phyloP scores from a whole-genome alignment of 1,140 invertebrate genomes.

The Hylaeus anthracinus region DNA sequence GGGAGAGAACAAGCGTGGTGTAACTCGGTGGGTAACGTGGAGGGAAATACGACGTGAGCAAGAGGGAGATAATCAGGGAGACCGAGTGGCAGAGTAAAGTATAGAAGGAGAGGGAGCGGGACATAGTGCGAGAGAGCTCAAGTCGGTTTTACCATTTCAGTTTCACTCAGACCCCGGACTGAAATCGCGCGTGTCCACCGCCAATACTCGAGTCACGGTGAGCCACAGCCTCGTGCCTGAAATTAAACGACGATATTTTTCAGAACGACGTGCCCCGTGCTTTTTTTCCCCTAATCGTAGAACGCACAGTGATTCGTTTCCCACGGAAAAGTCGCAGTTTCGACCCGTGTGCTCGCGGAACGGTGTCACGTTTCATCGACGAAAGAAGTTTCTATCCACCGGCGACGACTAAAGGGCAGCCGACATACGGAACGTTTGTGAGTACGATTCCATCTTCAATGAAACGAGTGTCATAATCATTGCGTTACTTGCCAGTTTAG shows the following conservation, averaged over 20 bases:
- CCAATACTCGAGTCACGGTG: conserved; percentile 19
- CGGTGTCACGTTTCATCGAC: conserved; percentile 32
- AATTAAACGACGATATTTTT: conserved; percentile 10
- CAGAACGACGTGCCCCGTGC: neutral
- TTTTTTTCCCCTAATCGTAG: neutral
- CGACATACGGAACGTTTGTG: conserved; percentile 19
- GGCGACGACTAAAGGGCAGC: conserved; percentile 22
- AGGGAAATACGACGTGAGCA: conserved; percentile 24
- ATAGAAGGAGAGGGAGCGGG: conserved; percentile 22
- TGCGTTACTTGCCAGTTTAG: too few species aligned
- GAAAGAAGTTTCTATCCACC: conserved; percentile 34
- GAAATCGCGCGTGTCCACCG: conserved; percentile 56
- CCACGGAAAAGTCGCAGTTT: conserved; percentile 1
- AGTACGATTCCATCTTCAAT: conserved; percentile 27
- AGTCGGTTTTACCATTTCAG: conserved; percentile 60
- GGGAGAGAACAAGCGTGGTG: neutral
- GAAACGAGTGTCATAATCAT: too few species aligned
- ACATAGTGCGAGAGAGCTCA: conserved; percentile 44
- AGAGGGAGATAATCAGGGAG: conserved; percentile 21
- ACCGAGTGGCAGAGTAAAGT: conserved; percentile 9
- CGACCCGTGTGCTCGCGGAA: neutral
- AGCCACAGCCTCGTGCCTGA: conserved; percentile 23
- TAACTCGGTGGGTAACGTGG: neutral
- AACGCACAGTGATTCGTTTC: conserved; percentile 3
- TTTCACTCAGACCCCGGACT: conserved; percentile 57